A percentile compares a stretch with the other conserved stretches of the same genome.
Evolutionary conservation across 2,888 invertebrate species (phyloP).

Genomic region (Macaria notata): DNA sequence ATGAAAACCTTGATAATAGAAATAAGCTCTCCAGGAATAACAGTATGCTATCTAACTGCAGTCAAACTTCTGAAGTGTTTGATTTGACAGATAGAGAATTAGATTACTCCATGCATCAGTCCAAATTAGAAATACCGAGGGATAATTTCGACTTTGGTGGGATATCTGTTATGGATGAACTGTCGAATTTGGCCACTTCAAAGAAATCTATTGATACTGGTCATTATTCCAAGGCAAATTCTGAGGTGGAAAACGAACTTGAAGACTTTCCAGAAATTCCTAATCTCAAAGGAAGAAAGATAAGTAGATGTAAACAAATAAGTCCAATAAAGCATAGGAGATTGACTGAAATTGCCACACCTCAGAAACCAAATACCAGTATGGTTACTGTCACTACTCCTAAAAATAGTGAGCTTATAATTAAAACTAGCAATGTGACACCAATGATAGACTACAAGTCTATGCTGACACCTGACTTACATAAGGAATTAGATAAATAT

Average conservation of each 20-base stretch:
- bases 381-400: conserved; percentile 54
- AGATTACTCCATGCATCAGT: conserved; percentile 81
- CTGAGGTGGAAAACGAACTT: conserved; percentile 1
- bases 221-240: conserved; percentile 13
- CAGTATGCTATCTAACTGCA: conserved; percentile 36
- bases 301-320: conserved; percentile 31
- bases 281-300: conserved; percentile 7
- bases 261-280: neutral
- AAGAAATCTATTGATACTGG: conserved; percentile 18
- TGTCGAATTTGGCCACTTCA: conserved; percentile 29
- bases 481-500: conserved; percentile 82
- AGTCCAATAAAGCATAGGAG: conserved; percentile 43
- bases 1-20: conserved; percentile 5
- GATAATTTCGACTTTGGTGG: conserved; percentile 50
- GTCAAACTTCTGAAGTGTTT: conserved; percentile 54
- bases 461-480: conserved; percentile 82
- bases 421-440: conserved; percentile 81
- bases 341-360: conserved; percentile 32
- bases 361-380: conserved; percentile 33
- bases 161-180: conserved; percentile 47
- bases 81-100: conserved; percentile 83
- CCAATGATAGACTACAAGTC: conserved; percentile 82
- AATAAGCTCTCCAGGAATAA: conserved; percentile 14
- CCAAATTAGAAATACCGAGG: conserved; percentile 39
- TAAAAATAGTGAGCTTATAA: conserved; percentile 63